A percentile compares a stretch with the other conserved stretches of the same genome.
These are phyloP conservation scores for Habrosyne pyritoides DNA, from an alignment of 2,888 invertebrate species.

Conservation along the genomic window DNA sequence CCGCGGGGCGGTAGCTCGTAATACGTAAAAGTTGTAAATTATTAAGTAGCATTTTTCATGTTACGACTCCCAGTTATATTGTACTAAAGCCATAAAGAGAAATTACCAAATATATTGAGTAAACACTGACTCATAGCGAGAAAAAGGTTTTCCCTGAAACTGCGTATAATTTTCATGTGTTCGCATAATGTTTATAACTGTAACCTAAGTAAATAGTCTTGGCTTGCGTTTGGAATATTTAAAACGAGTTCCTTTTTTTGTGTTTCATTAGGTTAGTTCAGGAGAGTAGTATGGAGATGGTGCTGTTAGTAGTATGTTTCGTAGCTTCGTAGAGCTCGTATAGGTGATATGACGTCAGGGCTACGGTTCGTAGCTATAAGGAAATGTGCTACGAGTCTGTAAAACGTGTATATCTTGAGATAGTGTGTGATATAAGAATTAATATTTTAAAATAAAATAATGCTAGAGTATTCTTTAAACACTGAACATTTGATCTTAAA, in stretches of 20 bases:
- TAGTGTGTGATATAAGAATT: no score
- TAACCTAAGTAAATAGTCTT: conserved; percentile 63
- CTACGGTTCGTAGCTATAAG: no score
- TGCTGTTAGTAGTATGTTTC: neutral
- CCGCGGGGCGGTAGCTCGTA: no score
- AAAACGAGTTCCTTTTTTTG: conserved; percentile 24
- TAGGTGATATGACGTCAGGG: neutral
- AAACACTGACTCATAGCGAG: conserved; percentile 27
- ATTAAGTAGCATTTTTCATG: neutral
- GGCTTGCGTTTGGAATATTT: conserved; percentile 21
- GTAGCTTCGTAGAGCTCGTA: neutral
- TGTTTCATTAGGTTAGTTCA: conserved; percentile 13
- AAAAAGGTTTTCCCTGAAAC: conserved; percentile 43
- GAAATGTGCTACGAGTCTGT: no score
- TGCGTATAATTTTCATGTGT: conserved; percentile 58
- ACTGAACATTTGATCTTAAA: no score
- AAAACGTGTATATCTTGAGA: no score
- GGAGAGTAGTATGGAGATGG: neutral
- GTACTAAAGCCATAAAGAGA: neutral
- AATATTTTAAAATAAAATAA: no score
- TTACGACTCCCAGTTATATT: neutral
- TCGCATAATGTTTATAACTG: conserved; percentile 67
- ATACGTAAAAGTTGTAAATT: no score
- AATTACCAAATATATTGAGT: conserved; percentile 27
- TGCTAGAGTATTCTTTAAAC: no score